Conservation (phyloP, 2,113 vertebrate species). For the Cairina moschata region DNA sequence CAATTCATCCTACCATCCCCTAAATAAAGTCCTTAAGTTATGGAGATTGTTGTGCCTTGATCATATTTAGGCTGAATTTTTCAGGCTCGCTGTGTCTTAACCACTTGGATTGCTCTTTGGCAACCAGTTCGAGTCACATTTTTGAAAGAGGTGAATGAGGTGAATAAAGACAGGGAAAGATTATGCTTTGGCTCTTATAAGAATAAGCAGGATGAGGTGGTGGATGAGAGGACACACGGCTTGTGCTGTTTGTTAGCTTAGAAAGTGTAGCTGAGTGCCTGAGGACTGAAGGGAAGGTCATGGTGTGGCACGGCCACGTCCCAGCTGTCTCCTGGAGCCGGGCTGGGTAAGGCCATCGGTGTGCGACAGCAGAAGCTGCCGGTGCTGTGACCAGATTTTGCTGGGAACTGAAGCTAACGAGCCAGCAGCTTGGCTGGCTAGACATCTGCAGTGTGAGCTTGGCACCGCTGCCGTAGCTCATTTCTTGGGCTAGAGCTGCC, state of each 20-base stretch:
- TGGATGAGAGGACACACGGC: not conserved
- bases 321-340: not conserved
- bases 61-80: not conserved
- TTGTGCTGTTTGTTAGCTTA: not conserved
- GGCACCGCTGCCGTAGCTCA: accelerated
- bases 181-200: not conserved
- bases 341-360: not conserved
- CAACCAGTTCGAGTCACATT: not conserved
- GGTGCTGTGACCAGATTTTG: not conserved
- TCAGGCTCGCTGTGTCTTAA: not conserved
- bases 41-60: not conserved
- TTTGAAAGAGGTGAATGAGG: not conserved
- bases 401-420: not conserved
- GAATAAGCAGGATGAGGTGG: not conserved
- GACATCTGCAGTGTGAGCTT: not conserved
- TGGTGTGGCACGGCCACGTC: not conserved
- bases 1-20: not conserved
- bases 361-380: not conserved
- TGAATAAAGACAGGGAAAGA: not conserved
- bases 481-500: not conserved
- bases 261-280: not conserved
- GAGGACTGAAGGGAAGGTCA: not conserved
- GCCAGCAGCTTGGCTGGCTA: not conserved
- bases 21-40: not conserved
- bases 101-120: not conserved